Evolutionary conservation across 37 sponge, comb jelly and placozoan species (phyloP).

Genomic region (Dysidea cf. avara): DNA sequence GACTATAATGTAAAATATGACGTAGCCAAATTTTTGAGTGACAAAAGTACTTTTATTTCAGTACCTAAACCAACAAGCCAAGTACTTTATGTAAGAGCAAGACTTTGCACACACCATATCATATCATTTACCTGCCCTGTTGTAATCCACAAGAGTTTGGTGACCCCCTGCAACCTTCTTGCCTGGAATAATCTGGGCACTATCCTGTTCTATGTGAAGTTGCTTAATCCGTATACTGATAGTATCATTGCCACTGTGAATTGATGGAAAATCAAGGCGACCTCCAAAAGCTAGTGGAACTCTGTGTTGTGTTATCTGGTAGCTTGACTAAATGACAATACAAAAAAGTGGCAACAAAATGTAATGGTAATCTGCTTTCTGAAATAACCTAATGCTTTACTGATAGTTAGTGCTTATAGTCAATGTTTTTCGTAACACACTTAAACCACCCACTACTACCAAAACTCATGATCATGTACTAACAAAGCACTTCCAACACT

Average conservation of each 20-base stretch:
- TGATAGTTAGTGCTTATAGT: too few relatives aligned
- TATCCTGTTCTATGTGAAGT: conserved; percentile 73
- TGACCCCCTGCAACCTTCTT: neutral
- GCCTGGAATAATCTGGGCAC: conserved; percentile 33
- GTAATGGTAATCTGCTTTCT: too few relatives aligned
- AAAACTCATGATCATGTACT: too few relatives aligned
- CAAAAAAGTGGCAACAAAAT: neutral
- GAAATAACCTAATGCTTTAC: too few relatives aligned
- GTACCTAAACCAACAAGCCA: too few relatives aligned
- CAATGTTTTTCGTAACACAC: too few relatives aligned
- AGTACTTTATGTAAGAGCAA: too few relatives aligned
- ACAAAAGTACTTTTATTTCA: too few relatives aligned
- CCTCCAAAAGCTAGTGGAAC: conserved; percentile 62
- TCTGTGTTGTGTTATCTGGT: conserved; percentile 70
- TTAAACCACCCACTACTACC: too few relatives aligned
- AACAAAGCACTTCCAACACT: too few relatives aligned
- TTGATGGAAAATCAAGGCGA: conserved; percentile 13
- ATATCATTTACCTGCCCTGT: conserved; percentile 42
- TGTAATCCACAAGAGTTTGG: conserved; percentile 52
- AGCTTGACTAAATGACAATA: conserved; percentile 32
- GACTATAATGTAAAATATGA: too few relatives aligned
- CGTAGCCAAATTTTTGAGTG: too few relatives aligned
- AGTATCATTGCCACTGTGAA: neutral
- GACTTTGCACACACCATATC: neutral
- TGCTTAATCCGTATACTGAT: conserved; percentile 20